Conservation (phyloP, 1,140 invertebrate genomes). For the Panulirus ornatus region DNA sequence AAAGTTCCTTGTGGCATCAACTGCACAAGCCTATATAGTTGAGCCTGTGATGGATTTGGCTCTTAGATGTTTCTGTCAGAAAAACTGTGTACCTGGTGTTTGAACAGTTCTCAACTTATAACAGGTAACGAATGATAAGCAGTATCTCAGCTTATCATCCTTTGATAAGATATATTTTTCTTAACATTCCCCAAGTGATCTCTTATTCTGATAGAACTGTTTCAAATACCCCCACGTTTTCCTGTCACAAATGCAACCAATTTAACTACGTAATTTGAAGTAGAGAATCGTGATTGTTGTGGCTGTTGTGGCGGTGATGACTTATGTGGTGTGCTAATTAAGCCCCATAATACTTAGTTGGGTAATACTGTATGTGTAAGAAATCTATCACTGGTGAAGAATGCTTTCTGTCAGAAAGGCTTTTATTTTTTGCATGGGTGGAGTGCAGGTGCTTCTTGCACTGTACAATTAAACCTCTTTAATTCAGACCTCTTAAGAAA, state of each 20-base stretch:
- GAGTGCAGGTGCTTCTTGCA: neutral
- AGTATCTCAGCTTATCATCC: neutral
- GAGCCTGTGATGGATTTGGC: neutral
- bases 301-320: constrained; percentile 12
- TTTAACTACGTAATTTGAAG: neutral
- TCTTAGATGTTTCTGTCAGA: constrained; percentile 1
- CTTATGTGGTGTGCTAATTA: constrained; percentile 12
- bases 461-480: constrained; percentile 13
- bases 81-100: neutral
- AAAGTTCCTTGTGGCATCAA: neutral
- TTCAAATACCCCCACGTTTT: constrained; percentile 8
- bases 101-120: neutral
- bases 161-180: constrained; percentile 22
- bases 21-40: constrained; percentile 2
- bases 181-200: constrained; percentile 20
- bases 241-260: neutral
- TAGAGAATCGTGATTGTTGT: neutral
- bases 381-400: neutral
- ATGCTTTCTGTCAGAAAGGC: neutral
- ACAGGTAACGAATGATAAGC: neutral
- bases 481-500: neutral
- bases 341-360: neutral
- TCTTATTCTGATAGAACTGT: neutral
- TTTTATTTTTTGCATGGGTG: neutral
- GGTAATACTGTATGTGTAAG: neutral